These are phyloP conservation scores for Andrena marginata DNA, from an alignment of 2,888 invertebrate genomes.

Conservation along the genomic window DNA sequence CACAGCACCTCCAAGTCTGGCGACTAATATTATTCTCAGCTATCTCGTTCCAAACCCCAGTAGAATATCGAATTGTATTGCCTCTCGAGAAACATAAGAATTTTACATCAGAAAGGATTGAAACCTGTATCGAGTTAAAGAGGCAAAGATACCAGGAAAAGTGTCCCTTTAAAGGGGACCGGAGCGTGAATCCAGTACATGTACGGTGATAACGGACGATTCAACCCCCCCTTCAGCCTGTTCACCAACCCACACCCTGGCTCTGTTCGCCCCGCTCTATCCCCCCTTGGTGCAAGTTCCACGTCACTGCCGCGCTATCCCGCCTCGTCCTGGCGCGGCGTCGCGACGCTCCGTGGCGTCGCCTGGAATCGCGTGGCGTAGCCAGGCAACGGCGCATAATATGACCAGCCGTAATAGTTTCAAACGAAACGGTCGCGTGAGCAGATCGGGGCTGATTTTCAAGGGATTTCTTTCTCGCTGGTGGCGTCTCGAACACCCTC, in stretches of 20 bases:
- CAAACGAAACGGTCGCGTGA: conserved; percentile 72
- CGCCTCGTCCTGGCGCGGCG: conserved; percentile 28
- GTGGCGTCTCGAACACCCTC: not conserved
- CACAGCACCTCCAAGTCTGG: no score
- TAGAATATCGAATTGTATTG: no score
- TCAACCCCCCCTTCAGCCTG: not conserved
- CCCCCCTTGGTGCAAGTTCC: conserved; percentile 25
- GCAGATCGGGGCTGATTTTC: conserved; percentile 44
- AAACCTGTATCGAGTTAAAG: no score
- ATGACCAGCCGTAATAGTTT: conserved; percentile 78
- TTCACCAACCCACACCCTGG: conserved; percentile 27
- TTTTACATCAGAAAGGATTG: no score
- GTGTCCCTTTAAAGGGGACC: no score
- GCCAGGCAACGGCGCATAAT: conserved; percentile 81
- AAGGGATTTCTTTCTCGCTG: not conserved
- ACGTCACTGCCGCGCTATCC: conserved; percentile 25
- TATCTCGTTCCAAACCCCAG: no score
- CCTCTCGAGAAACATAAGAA: no score
- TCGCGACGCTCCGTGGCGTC: conserved; percentile 61
- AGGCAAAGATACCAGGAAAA: no score
- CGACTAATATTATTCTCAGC: no score
- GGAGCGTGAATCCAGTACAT: no score
- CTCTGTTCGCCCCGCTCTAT: conserved; percentile 36
- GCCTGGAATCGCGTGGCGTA: conserved; percentile 70
- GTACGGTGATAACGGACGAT: no score